A percentile compares a stretch with the other conserved stretches of the same genome.
These are phyloP conservation scores for Microtus pennsylvanicus DNA, from an alignment of 2,113 vertebrate species.

Conservation along the genomic window DNA sequence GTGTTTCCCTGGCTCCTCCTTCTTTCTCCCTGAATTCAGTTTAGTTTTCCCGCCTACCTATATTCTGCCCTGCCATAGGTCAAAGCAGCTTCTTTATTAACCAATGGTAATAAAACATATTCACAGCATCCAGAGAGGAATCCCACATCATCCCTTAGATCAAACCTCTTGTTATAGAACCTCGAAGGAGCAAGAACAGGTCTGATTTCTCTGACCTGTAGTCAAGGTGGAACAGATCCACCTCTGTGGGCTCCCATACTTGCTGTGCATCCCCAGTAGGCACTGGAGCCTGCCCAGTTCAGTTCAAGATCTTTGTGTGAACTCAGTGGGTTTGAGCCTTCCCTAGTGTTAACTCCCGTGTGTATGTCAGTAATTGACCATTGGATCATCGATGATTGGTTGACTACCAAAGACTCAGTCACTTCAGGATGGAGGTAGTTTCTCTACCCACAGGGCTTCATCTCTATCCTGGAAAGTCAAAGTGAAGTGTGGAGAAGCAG, in stretches of 20 bases:
- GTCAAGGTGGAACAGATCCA: too few relatives aligned
- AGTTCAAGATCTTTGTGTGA: not conserved
- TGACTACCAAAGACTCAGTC: not conserved
- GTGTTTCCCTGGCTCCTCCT: too few relatives aligned
- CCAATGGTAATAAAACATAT: too few relatives aligned
- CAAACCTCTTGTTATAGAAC: too few relatives aligned
- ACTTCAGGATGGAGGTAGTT: conserved; percentile 22
- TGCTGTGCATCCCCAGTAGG: not conserved
- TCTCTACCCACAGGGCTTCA: not conserved
- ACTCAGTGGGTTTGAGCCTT: not conserved
- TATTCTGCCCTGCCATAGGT: too few relatives aligned
- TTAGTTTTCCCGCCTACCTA: too few relatives aligned
- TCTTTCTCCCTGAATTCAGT: too few relatives aligned
- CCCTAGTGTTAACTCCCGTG: not conserved
- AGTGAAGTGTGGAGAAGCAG: not conserved
- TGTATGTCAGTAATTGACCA: not conserved
- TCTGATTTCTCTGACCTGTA: too few relatives aligned
- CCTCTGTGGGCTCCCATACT: not conserved
- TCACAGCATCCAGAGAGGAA: too few relatives aligned
- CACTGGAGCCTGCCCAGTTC: not conserved
- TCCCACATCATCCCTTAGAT: too few relatives aligned
- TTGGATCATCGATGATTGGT: not conserved
- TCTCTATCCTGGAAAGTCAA: not conserved
- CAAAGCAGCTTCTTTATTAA: too few relatives aligned
- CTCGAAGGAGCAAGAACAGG: too few relatives aligned